phyloP scores from a whole-genome alignment of 2,888 invertebrate species.

The Apoda limacodes region DNA sequence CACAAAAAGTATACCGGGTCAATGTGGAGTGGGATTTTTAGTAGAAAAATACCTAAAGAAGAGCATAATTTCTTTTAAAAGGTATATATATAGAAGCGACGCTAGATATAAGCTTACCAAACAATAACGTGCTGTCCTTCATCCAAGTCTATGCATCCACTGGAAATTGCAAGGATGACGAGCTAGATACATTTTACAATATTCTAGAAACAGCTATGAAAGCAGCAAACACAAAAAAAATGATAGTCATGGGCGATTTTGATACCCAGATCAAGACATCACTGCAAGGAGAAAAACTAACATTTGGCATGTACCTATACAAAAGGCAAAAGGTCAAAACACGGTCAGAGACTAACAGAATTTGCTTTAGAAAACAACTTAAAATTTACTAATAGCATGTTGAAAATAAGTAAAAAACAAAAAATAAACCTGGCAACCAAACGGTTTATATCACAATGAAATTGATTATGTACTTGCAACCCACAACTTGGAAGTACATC shows the following conservation, averaged over 20 bases:
- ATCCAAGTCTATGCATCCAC: slow-evolving; percentile 12
- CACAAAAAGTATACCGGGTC: slow-evolving; percentile 8
- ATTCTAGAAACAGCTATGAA: slow-evolving; percentile 7
- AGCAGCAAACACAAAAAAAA: too few relatives aligned
- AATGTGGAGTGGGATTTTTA: slow-evolving; percentile 13
- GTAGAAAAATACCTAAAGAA: slow-evolving; percentile 15
- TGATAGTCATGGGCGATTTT: slow-evolving; percentile 12
- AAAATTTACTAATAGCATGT: slow-evolving; percentile 4
- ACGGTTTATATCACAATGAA: slow-evolving; percentile 5
- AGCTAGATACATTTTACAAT: slow-evolving; percentile 11
- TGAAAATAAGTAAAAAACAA: slow-evolving; percentile 1
- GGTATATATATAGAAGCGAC: slow-evolving; percentile 15
- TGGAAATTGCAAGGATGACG: slow-evolving; percentile 4
- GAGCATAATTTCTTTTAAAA: slow-evolving; percentile 14
- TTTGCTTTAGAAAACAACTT: slow-evolving; percentile 8
- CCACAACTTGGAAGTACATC: background rate
- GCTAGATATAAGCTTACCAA: slow-evolving; percentile 10
- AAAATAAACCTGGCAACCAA: slow-evolving; percentile 7
- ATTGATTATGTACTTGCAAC: slow-evolving; percentile 5
- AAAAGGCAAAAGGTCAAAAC: slow-evolving; percentile 3
- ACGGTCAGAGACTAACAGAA: slow-evolving; percentile 5
- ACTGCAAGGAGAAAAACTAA: too few relatives aligned
- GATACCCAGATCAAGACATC: too few relatives aligned
- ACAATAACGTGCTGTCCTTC: slow-evolving; percentile 4
- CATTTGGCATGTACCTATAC: too few relatives aligned